Base-by-base conservation (phyloP, 2,888 invertebrate genomes). In the Gymnosoma rotundatum region DNA sequence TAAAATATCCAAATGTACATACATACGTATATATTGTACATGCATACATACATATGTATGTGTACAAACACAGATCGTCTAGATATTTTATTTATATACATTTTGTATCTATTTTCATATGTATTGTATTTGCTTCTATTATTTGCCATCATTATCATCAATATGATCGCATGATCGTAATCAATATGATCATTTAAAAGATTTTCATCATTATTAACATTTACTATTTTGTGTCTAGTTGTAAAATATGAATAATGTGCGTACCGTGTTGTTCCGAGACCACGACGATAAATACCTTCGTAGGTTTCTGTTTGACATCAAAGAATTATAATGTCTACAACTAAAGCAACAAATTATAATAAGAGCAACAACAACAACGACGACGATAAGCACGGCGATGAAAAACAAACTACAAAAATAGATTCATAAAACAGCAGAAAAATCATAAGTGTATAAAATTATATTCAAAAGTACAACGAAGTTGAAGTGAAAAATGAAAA, bases 211-310 rank as follows among this genome's bases (percentile, higher is more conserved):
- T 63, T 38, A 70, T 63, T 42, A n/a, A 48, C 45, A 42, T 42
- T 12, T 42, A 0, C 10, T 12, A 42, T 18, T 0, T 52, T 60
- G 60, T 73, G 61, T 64, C 80, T 69, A 69, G 58, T 69, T 70
- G 36, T 52, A 25, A 70, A 73, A 69, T 84, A 78, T 81, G 78
- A 78, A 78, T 84, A 69, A 78, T 81, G 58, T 73, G 74, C 67
- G 16, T 78, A 60, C 48, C 25, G 61, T 21, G 42, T 12, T 72
- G 67, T 72, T 75, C 52, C 78, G 61, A 70, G 64, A 63, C 63
- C 58, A 72, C 21, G 60, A 60, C 25, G 20, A 70, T 32, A 32
- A 7, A 32, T 70, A 70, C 54, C 69, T 82, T 76, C 45, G 56
- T 72, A 70, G 70, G 36, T 64, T 56, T 58, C 20, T 38, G 54